These are phyloP conservation scores for Sphecodes monilicornis DNA, from an alignment of 2,888 invertebrate species.

Conservation along the genomic window DNA sequence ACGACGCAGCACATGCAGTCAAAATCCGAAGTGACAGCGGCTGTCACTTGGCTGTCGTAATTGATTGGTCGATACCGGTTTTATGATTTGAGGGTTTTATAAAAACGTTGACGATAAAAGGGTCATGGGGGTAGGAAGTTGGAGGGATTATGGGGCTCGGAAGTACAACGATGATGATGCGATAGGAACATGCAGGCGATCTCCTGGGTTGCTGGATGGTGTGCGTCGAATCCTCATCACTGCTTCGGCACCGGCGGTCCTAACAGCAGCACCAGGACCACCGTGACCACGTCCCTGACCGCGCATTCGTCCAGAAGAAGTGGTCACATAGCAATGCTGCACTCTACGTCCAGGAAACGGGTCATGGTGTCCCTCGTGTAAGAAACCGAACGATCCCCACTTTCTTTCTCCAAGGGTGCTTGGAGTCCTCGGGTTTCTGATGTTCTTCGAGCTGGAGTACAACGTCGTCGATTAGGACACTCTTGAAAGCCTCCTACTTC, in stretches of 20 bases:
- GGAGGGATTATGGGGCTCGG: neutral
- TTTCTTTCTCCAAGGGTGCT: neutral
- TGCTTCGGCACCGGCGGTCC: constrained; percentile 79
- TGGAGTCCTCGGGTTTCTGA: neutral
- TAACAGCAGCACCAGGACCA: constrained; percentile 79
- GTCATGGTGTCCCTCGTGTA: constrained; percentile 83
- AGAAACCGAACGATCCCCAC: constrained; percentile 3
- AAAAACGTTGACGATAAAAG: neutral
- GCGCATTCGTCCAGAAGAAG: constrained; percentile 81
- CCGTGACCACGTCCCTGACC: constrained; percentile 82
- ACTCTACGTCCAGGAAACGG: constrained; percentile 79
- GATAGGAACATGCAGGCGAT: constrained; percentile 81
- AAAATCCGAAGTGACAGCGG: neutral
- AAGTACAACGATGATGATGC: constrained; percentile 17
- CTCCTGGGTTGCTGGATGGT: constrained; percentile 81
- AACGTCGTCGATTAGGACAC: neutral
- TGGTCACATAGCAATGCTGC: constrained; percentile 76
- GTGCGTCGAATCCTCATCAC: constrained; percentile 79
- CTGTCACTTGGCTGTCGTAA: too few relatives aligned
- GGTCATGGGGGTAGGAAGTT: neutral
- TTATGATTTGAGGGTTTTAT: neutral
- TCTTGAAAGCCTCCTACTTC: neutral
- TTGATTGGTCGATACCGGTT: neutral
- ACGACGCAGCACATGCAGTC: neutral
- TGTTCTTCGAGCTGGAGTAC: neutral